Evolutionary conservation across 2,113 vertebrate species (phyloP).

Genomic region (Apus apus): DNA sequence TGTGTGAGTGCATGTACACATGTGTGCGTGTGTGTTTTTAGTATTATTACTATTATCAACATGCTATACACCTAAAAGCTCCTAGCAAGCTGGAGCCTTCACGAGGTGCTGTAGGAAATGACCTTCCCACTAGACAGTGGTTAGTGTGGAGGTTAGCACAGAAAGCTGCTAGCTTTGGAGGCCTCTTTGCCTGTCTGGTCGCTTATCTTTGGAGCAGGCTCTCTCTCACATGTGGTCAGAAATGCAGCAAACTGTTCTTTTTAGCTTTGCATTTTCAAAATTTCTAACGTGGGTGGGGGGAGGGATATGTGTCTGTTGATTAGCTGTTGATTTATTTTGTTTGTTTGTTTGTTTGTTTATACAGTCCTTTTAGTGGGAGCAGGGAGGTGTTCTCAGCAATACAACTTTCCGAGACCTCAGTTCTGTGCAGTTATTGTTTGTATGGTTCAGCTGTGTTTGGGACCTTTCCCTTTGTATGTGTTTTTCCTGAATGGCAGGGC

Average conservation of each 20-base stretch:
- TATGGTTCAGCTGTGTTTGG: conserved; percentile 34
- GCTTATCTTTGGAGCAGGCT: conserved; percentile 23
- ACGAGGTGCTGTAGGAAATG: conserved; percentile 60
- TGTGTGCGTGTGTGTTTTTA: conserved; percentile 11
- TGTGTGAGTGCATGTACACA: neutral
- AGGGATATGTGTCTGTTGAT: neutral
- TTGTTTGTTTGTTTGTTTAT: neutral
- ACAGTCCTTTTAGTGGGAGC: conserved; percentile 16
- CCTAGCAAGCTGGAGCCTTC: conserved; percentile 56
- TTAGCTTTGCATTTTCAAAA: conserved; percentile 52
- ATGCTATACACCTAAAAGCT: conserved; percentile 61
- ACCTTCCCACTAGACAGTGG: neutral
- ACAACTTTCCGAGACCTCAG: conserved; percentile 66
- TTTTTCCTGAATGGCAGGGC: conserved; percentile 54
- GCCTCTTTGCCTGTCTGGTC: conserved; percentile 32
- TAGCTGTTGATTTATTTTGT: conserved; percentile 6
- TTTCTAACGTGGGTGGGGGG: neutral
- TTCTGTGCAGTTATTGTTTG: conserved; percentile 53
- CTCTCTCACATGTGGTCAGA: conserved; percentile 23
- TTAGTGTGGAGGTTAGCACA: neutral
- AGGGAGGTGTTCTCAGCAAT: conserved; percentile 66
- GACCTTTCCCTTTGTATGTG: conserved; percentile 20
- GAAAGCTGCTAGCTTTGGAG: conserved; percentile 51
- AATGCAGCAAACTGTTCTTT: conserved; percentile 42
- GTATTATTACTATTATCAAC: conserved; percentile 21